A percentile compares a stretch with the other conserved stretches of the same genome.
Conservation (phyloP, 2,888 invertebrate genomes). For the Athripsodes cinereus region DNA sequence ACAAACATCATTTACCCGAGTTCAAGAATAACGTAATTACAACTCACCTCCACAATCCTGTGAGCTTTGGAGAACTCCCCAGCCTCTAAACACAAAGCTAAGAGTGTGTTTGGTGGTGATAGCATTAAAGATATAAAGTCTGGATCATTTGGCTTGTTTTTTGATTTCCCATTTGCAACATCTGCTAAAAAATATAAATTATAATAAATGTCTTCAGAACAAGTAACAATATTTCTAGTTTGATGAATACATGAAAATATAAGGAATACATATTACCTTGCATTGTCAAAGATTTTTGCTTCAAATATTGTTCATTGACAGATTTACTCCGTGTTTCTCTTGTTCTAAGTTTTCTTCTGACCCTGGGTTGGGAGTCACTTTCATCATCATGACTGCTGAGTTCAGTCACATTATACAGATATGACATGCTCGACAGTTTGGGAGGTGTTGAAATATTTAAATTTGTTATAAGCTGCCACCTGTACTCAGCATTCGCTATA, state of each 20-base stretch:
- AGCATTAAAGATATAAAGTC: constrained; percentile 64
- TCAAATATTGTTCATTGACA: constrained; percentile 33
- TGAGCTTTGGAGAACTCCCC: constrained; percentile 68
- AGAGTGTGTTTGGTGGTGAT: constrained; percentile 66
- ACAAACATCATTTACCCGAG: constrained; percentile 11
- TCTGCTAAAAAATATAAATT: not conserved
- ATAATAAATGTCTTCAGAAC: too few relatives aligned
- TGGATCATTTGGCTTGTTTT: constrained; percentile 31
- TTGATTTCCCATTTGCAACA: constrained; percentile 32
- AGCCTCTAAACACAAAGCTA: constrained; percentile 69
- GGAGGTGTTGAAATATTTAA: constrained; percentile 46
- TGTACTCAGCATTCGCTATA: constrained; percentile 65
- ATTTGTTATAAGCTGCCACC: constrained; percentile 61
- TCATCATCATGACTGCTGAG: constrained; percentile 48
- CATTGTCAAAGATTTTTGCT: not conserved
- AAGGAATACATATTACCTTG: too few relatives aligned
- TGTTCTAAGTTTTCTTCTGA: constrained; percentile 40
- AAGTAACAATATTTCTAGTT: too few relatives aligned
- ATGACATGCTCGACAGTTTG: constrained; percentile 40
- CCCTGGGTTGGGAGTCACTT: constrained; percentile 34
- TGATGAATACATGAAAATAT: too few relatives aligned
- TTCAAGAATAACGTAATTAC: constrained; percentile 3
- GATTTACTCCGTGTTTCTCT: constrained; percentile 39
- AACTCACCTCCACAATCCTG: constrained; percentile 69
- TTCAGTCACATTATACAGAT: constrained; percentile 42